Percentiles rank a stretch among this genome's conserved stretches.
Evolutionary conservation across 1,140 invertebrate genomes (phyloP).

Genomic region (Cotesia typhae): DNA sequence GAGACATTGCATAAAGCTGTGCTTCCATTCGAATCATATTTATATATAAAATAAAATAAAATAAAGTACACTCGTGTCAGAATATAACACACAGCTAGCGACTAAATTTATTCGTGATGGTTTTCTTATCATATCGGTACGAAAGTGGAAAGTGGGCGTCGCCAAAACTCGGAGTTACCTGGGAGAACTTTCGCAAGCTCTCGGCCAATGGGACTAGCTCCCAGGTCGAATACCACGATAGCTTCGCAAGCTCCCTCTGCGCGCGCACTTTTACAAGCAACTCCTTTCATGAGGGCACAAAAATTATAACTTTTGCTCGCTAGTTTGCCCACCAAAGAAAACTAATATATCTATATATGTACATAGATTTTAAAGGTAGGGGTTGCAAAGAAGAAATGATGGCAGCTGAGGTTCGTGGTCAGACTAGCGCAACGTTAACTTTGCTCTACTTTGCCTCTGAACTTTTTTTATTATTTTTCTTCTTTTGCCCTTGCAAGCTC

Average conservation of each 20-base stretch:
- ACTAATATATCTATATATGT: too few relatives aligned
- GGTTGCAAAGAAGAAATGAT: constrained; percentile 27
- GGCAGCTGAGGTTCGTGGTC: constrained; percentile 29
- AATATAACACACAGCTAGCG: constrained; percentile 34
- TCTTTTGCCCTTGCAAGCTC: constrained; percentile 1
- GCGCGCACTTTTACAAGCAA: constrained; percentile 28
- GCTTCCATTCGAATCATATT: too few relatives aligned
- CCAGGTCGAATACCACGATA: constrained; percentile 4
- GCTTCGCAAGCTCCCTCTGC: constrained; percentile 29
- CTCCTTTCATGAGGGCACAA: constrained; percentile 30
- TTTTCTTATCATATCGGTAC: constrained; percentile 40
- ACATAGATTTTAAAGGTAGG: not conserved
- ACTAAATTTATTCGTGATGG: constrained; percentile 57
- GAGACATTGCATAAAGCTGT: too few relatives aligned
- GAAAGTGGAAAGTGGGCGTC: constrained; percentile 49
- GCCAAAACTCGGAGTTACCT: constrained; percentile 49
- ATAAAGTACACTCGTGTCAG: not conserved
- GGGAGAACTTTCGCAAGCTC: constrained; percentile 58
- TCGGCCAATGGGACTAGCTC: constrained; percentile 53
- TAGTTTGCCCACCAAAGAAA: not conserved
- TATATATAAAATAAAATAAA: too few relatives aligned
- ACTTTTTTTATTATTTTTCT: constrained; percentile 14
- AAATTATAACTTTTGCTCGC: constrained; percentile 38
- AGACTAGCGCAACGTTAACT: constrained; percentile 42
- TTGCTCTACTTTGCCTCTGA: constrained; percentile 45